Evolutionary conservation across 2,888 invertebrate species (phyloP).

Genomic region (Yponomeuta malinellus): DNA sequence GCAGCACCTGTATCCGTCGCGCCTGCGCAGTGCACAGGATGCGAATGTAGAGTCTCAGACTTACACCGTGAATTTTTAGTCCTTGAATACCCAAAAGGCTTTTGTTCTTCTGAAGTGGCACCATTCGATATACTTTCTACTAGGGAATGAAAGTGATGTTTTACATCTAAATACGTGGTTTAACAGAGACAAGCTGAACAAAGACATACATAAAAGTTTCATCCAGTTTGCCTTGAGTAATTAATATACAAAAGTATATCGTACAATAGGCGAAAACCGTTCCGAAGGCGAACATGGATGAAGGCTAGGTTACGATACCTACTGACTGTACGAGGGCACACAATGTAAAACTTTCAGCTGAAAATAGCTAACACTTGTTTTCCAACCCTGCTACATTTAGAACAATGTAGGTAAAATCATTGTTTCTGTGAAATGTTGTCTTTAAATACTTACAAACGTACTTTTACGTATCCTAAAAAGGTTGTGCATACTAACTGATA

Average conservation of each 20-base stretch:
- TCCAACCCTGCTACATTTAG: background rate
- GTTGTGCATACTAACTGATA: background rate
- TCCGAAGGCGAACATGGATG: too few relatives aligned
- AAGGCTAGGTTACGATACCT: background rate
- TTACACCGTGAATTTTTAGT: background rate
- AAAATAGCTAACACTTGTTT: background rate
- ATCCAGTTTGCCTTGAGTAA: too few relatives aligned
- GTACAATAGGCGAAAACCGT: too few relatives aligned
- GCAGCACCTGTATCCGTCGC: conserved; percentile 61
- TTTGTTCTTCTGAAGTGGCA: too few relatives aligned
- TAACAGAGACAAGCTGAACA: too few relatives aligned
- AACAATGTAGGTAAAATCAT: background rate
- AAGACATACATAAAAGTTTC: too few relatives aligned
- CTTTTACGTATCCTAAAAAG: too few relatives aligned
- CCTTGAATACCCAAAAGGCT: too few relatives aligned
- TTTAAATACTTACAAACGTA: background rate
- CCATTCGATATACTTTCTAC: too few relatives aligned
- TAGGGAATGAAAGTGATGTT: too few relatives aligned
- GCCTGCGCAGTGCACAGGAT: conserved; percentile 26
- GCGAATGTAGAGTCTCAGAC: background rate
- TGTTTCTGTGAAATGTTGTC: background rate
- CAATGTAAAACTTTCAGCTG: background rate
- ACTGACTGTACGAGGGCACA: background rate
- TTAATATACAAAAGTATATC: too few relatives aligned
- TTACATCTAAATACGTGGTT: too few relatives aligned